These are phyloP conservation scores for Semnornis frantzii DNA, from an alignment of 2,113 vertebrate genomes.

Conservation along the genomic window DNA sequence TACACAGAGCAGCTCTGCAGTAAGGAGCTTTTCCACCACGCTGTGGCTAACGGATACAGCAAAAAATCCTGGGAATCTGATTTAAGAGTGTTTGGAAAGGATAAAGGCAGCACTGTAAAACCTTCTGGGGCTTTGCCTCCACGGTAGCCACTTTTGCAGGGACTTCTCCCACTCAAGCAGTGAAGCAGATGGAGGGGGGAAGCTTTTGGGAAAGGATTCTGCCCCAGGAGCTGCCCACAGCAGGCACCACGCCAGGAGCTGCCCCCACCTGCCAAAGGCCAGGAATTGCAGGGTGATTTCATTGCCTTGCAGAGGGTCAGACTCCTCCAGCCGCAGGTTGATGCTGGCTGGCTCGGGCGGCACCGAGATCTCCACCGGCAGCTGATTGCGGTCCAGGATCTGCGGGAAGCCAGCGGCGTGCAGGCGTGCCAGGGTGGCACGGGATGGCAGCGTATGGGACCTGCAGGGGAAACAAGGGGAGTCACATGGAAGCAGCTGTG, in stretches of 20 bases:
- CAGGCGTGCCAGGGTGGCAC: slow-evolving; percentile 81
- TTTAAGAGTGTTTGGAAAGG: not conserved
- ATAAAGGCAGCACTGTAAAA: not conserved
- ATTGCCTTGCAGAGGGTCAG: slow-evolving; percentile 83
- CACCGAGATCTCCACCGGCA: slow-evolving; percentile 80
- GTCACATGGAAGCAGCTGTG: rapidly evolving
- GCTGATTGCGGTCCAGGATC: slow-evolving; percentile 78
- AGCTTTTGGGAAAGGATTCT: not conserved
- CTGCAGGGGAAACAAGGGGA: slow-evolving; percentile 42
- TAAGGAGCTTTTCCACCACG: not conserved
- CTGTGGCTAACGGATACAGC: not conserved
- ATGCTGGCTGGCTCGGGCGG: slow-evolving; percentile 73
- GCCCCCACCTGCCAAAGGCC: slow-evolving; percentile 86
- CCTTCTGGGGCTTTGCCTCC: not conserved
- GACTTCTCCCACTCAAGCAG: not conserved
- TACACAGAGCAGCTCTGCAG: not conserved
- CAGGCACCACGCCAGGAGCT: not conserved
- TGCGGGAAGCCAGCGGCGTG: slow-evolving; percentile 82
- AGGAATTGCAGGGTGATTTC: slow-evolving; percentile 91
- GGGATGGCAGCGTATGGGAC: slow-evolving; percentile 75
- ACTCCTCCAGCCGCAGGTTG: slow-evolving; percentile 81
- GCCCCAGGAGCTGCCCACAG: not conserved
- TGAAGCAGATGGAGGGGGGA: rapidly evolving
- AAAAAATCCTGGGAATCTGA: not conserved
- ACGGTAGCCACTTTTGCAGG: not conserved